phyloP scores from a whole-genome alignment of 1,140 invertebrate species.

The Cylas formicarius region DNA sequence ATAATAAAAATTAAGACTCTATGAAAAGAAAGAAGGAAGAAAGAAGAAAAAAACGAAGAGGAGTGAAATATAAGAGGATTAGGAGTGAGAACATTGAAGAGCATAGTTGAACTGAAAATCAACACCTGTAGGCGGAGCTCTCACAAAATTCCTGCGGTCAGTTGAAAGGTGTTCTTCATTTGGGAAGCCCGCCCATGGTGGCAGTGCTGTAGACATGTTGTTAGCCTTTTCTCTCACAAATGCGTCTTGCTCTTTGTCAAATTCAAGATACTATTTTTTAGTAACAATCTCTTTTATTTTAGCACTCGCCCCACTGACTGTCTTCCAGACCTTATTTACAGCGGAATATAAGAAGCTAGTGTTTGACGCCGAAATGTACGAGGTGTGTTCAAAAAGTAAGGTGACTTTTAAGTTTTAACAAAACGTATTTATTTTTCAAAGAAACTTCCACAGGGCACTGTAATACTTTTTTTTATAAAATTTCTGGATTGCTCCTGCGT shows the following conservation, averaged over 20 bases:
- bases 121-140: constrained; percentile 90
- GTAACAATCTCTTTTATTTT: constrained; percentile 94
- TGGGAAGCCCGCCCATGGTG: constrained; percentile 86
- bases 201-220: constrained; percentile 66
- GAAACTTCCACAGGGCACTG: too few relatives aligned
- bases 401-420: too few relatives aligned
- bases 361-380: too few relatives aligned
- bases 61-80: too few relatives aligned
- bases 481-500: too few relatives aligned
- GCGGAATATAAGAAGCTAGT: constrained; percentile 83
- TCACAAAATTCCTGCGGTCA: constrained; percentile 93
- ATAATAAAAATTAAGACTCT: too few relatives aligned
- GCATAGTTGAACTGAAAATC: constrained; percentile 94
- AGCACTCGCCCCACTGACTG: constrained; percentile 67
- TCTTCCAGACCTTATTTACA: constrained; percentile 79
- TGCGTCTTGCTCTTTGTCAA: constrained; percentile 93
- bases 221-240: constrained; percentile 82
- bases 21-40: too few relatives aligned
- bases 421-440: too few relatives aligned
- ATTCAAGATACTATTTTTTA: constrained; percentile 93
- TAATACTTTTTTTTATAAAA: too few relatives aligned
- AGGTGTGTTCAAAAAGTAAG: too few relatives aligned
- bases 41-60: too few relatives aligned
- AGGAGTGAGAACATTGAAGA: too few relatives aligned
- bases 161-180: constrained; percentile 87